A percentile compares a stretch with the other conserved stretches of the same genome.
Conservation (phyloP, 2,113 vertebrate genomes). For the Alouatta palliata region DNA sequence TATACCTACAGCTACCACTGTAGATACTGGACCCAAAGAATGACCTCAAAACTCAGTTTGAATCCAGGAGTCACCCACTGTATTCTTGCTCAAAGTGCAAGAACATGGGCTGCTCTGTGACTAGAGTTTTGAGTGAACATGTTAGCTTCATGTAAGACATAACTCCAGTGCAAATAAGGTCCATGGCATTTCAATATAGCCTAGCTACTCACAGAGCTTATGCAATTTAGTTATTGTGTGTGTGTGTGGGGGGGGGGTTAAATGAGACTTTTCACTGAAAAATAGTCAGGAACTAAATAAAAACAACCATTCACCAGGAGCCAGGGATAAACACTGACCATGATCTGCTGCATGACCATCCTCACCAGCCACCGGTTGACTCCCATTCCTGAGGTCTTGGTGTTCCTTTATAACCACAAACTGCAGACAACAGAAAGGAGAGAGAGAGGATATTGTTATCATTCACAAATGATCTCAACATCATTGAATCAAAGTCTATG, state of each 20-base stretch:
- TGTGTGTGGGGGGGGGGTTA: not conserved
- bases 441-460: not conserved
- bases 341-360: slow-evolving; percentile 76
- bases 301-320: slow-evolving; percentile 82
- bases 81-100: not conserved
- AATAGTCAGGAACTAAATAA: not conserved
- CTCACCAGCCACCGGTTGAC: slow-evolving; percentile 43
- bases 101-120: not conserved
- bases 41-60: not conserved
- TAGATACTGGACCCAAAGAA: not conserved
- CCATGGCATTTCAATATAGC: not conserved
- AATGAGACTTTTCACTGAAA: not conserved
- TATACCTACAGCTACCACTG: not conserved
- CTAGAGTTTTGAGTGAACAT: not conserved
- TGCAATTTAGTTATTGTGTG: not conserved
- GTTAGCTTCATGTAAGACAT: not conserved
- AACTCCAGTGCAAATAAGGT: not conserved
- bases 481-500: not conserved
- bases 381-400: slow-evolving; percentile 60
- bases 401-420: slow-evolving; percentile 83
- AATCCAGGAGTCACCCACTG: not conserved
- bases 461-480: not conserved
- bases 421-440: slow-evolving; percentile 79
- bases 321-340: slow-evolving; percentile 80
- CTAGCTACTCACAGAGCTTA: not conserved